Evolutionary conservation across 2,113 vertebrate species (phyloP).

Genomic region (Heterocephalus glaber): DNA sequence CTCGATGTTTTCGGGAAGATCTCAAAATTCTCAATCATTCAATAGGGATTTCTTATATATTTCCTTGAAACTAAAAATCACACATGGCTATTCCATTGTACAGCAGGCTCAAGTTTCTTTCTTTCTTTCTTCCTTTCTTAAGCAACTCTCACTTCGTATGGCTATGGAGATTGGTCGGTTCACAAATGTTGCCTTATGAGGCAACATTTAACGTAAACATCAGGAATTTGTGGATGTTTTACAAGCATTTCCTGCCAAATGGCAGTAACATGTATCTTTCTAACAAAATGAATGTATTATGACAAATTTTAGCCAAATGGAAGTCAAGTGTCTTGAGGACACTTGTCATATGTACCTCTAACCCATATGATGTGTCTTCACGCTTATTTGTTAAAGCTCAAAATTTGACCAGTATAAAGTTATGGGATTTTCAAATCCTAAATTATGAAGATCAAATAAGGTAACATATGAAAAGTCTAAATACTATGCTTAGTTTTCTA

Average conservation of each 20-base stretch:
- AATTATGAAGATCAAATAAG: not conserved
- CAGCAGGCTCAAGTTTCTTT: too few relatives aligned
- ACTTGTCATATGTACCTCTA: not conserved
- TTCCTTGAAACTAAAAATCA: not conserved
- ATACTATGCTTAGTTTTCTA: not conserved
- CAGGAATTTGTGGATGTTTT: not conserved
- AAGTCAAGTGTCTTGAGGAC: conserved; percentile 40
- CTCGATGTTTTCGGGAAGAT: not conserved
- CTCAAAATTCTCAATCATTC: not conserved
- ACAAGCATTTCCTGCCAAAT: not conserved
- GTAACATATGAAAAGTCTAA: not conserved
- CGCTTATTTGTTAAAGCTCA: not conserved
- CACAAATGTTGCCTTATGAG: not conserved
- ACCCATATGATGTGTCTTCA: not conserved
- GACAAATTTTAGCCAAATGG: conserved; percentile 38
- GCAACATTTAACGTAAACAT: not conserved
- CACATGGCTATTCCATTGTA: not conserved
- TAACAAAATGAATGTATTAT: conserved; percentile 30
- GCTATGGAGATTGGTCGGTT: not conserved
- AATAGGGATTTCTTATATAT: not conserved
- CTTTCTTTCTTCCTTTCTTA: too few relatives aligned
- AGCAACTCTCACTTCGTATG: not conserved
- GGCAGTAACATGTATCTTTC: not conserved
- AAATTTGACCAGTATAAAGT: not conserved
- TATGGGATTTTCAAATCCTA: not conserved